phyloP scores from a whole-genome alignment of 1,140 invertebrate species.

The Micrasema longulum region DNA sequence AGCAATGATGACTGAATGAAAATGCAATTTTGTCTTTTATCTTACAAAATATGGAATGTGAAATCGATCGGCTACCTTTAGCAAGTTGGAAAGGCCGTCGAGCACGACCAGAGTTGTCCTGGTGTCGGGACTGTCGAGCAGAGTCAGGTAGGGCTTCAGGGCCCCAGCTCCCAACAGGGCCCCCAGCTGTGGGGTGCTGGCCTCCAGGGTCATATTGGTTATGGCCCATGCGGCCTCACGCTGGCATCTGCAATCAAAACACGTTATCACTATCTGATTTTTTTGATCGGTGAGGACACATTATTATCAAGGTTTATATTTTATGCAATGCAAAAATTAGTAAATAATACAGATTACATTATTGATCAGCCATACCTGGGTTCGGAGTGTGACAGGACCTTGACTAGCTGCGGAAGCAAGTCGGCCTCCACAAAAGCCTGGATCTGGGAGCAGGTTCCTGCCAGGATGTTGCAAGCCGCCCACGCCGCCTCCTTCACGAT shows the following conservation, averaged over 20 bases:
- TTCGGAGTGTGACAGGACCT: conserved; percentile 84
- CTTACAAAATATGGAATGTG: no score
- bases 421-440: conserved; percentile 92
- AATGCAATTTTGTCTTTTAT: no score
- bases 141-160: conserved; percentile 86
- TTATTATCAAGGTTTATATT: no score
- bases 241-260: conserved; percentile 84
- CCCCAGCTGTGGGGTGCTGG: conserved; percentile 86
- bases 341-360: no score
- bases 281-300: background rate
- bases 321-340: background rate
- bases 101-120: conserved; percentile 84
- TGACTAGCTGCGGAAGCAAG: conserved; percentile 75
- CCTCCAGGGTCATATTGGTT: conserved; percentile 96
- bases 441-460: conserved; percentile 94
- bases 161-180: conserved; percentile 88
- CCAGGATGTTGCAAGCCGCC: conserved; percentile 98
- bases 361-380: no score
- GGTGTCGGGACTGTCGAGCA: conserved; percentile 86
- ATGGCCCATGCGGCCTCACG: conserved; percentile 99
- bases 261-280: background rate
- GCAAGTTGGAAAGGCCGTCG: conserved; percentile 88
- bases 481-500: conserved; percentile 95
- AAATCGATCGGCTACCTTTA: conserved; percentile 69
- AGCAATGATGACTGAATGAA: no score